Percentiles rank a stretch among this genome's conserved stretches.
Evolutionary conservation across 2,113 vertebrate species (phyloP).

Genomic region (Callocephalon fimbriatum): DNA sequence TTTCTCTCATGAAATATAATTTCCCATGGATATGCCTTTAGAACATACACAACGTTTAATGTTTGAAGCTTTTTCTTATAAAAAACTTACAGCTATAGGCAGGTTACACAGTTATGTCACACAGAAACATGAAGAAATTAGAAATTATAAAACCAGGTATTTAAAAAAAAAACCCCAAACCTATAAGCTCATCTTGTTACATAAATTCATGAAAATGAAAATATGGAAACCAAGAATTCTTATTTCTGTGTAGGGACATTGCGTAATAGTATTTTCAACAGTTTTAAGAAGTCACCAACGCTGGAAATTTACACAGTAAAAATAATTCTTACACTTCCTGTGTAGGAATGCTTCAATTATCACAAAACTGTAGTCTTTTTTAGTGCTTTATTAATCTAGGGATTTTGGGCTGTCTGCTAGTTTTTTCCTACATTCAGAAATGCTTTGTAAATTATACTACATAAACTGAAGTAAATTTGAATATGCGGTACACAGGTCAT

Average conservation of each 20-base stretch:
- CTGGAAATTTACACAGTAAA: background rate
- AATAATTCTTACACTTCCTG: background rate
- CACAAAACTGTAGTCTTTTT: background rate
- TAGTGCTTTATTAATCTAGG: background rate
- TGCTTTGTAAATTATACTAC: background rate
- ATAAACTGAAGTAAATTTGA: background rate
- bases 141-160: background rate
- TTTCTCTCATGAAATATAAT: constrained; percentile 26
- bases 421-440: background rate
- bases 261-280: background rate
- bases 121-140: background rate
- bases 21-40: constrained; percentile 19
- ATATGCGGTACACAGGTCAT: background rate
- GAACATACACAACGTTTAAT: constrained; percentile 26
- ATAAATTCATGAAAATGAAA: background rate
- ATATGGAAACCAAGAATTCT: background rate
- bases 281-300: background rate
- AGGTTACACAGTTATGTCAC: background rate
- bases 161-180: background rate
- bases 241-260: background rate
- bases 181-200: background rate
- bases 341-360: background rate
- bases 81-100: background rate
- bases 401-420: background rate
- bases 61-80: background rate